Evolutionary conservation across 1,140 invertebrate species (phyloP).

Genomic region (Saccostrea glomerata): DNA sequence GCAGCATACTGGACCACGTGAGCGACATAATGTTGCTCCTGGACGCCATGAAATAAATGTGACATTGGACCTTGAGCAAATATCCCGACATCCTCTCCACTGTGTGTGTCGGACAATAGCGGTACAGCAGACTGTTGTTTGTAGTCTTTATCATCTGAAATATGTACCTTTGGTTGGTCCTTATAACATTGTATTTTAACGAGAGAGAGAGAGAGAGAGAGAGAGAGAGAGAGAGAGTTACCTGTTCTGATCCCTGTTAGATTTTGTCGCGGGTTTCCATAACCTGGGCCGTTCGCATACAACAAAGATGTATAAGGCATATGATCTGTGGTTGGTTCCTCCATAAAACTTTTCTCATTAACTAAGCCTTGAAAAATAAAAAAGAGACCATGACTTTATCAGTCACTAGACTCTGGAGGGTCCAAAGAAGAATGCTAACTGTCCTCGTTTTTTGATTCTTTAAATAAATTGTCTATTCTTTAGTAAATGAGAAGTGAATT

Average conservation of each 20-base stretch:
- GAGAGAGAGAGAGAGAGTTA: background rate
- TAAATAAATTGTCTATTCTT: too few relatives aligned
- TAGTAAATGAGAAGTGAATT: too few relatives aligned
- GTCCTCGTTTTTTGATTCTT: too few relatives aligned
- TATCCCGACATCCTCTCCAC: constrained; percentile 76
- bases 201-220: background rate
- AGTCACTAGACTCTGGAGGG: too few relatives aligned
- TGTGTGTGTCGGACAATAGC: constrained; percentile 79
- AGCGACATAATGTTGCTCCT: constrained; percentile 94
- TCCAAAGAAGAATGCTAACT: too few relatives aligned
- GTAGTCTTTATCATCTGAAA: constrained; percentile 47
- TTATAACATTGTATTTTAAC: too few relatives aligned
- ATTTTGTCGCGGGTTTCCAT: background rate
- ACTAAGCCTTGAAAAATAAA: background rate
- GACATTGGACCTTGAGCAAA: constrained; percentile 86
- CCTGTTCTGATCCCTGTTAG: constrained; percentile 1
- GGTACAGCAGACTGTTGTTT: constrained; percentile 67
- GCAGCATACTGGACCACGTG: constrained; percentile 86
- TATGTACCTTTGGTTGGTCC: background rate
- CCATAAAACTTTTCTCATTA: background rate
- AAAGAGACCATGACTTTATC: background rate
- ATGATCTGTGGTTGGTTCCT: background rate
- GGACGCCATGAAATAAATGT: constrained; percentile 92
- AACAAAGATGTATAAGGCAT: background rate
- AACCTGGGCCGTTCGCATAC: background rate